phyloP scores from a whole-genome alignment of 2,888 invertebrate genomes.

The Mimachlamys varia region DNA sequence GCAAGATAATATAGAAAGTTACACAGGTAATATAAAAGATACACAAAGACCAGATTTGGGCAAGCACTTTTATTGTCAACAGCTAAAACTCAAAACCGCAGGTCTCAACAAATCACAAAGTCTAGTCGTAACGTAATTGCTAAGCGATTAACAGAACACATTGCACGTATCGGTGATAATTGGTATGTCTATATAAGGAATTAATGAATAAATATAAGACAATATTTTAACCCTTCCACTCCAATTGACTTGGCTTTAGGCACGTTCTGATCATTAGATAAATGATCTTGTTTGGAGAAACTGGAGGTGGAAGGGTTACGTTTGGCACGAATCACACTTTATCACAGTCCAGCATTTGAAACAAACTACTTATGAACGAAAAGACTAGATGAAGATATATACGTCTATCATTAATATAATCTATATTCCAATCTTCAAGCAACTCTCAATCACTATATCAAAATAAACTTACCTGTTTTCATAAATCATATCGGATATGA shows the following conservation, averaged over 20 bases:
- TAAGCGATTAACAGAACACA: neutral
- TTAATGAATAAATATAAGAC: neutral
- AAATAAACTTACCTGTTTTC: constrained; percentile 33
- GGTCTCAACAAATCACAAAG: constrained; percentile 28
- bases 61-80: constrained; percentile 28
- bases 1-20: neutral
- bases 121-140: neutral
- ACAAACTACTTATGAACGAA: neutral
- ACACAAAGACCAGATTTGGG: neutral
- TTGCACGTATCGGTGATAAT: neutral
- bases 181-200: neutral
- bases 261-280: neutral
- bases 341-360: constrained; percentile 34
- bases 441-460: neutral
- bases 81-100: constrained; percentile 30
- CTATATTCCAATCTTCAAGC: neutral
- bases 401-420: neutral
- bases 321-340: constrained; percentile 19
- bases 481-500: neutral
- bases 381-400: constrained; percentile 8
- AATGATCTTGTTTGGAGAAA: neutral
- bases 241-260: neutral
- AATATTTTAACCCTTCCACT: neutral
- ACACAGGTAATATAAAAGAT: neutral
- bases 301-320: neutral